Evolutionary conservation across 2,113 vertebrate species (phyloP), one percentile per base, ranked within the genome.

Genomic region (Ammodytes marinus): DNA sequence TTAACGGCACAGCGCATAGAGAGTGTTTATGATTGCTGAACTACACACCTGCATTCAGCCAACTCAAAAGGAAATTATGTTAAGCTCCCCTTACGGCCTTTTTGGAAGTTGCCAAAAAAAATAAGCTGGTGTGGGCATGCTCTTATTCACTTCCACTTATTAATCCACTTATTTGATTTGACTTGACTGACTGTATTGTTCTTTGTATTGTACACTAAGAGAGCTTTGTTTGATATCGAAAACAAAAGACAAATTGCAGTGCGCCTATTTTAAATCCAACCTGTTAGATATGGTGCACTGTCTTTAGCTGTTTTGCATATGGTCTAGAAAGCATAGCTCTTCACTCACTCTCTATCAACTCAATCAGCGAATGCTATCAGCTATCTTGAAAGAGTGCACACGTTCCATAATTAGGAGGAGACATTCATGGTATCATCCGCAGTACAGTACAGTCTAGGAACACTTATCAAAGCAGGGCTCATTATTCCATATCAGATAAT

Each of bases 401-500:
- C 27, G 27, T 67, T 77, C 77, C 76, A 70, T 90, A 89, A 91
- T 91, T 90, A 90, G 83, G 50, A 87, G 83, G 86, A 27, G 27
- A 27, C 27, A 27, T 27, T 27, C 88, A 63, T 76, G 47, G 54
- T 69, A 80, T 84, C 65, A 85, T 84, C 89, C 73, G 76, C 27
- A 27, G 27, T 72, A 81, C 82, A 76, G 84, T 92, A 86, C 75
- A 92, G 88, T 86, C 87, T 37, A 88, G 85, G 81, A 89, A 83
- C 89, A 92, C 86, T 86, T 89, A 85, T 92, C 91, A 91, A 92
- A 93, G 90, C 80, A n/a, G 47, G 74, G 68, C 82, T 93, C 91
- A 91, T 93, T 92, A 92, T 91, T 91, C 87, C 91, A 79, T 93
- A 94, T 94, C 94, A 95, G 92, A 92, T 93, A 93, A 94, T 92